Evolutionary conservation across 2,888 invertebrate species (phyloP), one percentile per base, ranked within the genome.

Genomic region (Volucella bombylans): DNA sequence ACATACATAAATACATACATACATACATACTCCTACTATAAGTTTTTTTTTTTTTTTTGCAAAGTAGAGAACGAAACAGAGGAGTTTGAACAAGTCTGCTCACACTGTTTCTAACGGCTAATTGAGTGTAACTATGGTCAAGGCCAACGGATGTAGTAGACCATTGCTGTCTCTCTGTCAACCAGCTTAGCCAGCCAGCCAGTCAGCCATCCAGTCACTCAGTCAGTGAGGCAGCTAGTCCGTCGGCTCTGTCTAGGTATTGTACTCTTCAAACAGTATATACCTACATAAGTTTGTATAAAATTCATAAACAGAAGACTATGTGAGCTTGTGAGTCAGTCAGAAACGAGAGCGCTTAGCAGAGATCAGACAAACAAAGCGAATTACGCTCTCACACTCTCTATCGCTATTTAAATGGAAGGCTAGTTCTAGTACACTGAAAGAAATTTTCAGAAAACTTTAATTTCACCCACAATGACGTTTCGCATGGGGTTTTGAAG

Each of bases 71-170:
- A 43, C 14, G 54, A 14, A 65, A 38, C 23, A 10, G 59, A 41
- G 31, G 57, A 45, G 77, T 31, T 55, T 38, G 23, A 38, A 76
- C 61, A 15, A 82, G 39, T 67, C 71, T 67, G 64, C 45, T 77
- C 68, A 74, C 73, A 62, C 6, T 31, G 69, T 71, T 67, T 77
- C 85, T 77, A 85, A 81, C 68, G 81, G 85, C 59, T 85, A 77
- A 80, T 80, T 85, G 61, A 74, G 79, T 76, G 76, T 85, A 76
- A 85, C 76, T 57, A 72, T 73, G 85, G 81, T 77, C 80, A 85
- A 85, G 85, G 85, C 77, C 72, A 85, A 72, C 72, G 77, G 81
- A 77, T 80, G 71, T 80, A 67, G 76, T 67, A 68, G 52, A 73
- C 67, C 72, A 72, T 77, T 64, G 81, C 31, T 73, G 50, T 38